These are phyloP conservation scores for Mylabris phalerata DNA, from an alignment of 1,140 invertebrate genomes.

Conservation along the genomic window DNA sequence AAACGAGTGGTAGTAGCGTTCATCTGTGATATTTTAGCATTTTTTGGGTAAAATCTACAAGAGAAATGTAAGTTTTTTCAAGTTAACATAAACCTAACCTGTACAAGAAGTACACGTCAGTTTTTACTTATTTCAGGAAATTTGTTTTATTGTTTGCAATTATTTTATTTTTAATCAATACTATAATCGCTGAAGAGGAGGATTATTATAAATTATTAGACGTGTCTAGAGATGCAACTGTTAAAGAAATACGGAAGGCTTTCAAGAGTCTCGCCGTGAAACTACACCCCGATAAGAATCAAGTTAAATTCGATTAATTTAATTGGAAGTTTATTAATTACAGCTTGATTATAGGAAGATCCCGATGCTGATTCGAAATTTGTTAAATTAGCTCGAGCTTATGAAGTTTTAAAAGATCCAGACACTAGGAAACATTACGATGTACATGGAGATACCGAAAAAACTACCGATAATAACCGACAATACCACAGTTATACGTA, in stretches of 20 bases:
- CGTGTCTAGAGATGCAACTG: slow-evolving; percentile 59
- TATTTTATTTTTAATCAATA: background rate
- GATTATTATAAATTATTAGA: slow-evolving; percentile 63
- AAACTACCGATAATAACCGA: slow-evolving; percentile 49
- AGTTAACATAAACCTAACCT: too few species aligned
- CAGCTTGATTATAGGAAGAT: slow-evolving; percentile 52
- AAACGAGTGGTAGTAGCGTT: too few species aligned
- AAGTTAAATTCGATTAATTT: slow-evolving; percentile 42
- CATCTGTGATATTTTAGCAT: too few species aligned
- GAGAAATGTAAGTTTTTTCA: too few species aligned
- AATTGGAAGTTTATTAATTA: slow-evolving; percentile 14
- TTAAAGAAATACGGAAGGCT: slow-evolving; percentile 69
- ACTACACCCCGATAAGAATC: slow-evolving; percentile 81
- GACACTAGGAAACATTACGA: slow-evolving; percentile 74
- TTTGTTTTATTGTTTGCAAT: background rate
- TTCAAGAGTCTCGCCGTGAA: slow-evolving; percentile 76
- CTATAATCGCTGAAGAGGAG: slow-evolving; percentile 10
- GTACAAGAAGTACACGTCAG: too few species aligned
- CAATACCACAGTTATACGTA: slow-evolving; percentile 77
- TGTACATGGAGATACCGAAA: slow-evolving; percentile 66
- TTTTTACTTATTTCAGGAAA: background rate
- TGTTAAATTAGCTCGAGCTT: slow-evolving; percentile 69
- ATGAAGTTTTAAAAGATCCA: slow-evolving; percentile 79
- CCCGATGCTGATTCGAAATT: slow-evolving; percentile 68
- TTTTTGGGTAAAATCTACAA: too few species aligned